These are phyloP conservation scores for Tetramorium simillimum DNA, from an alignment of 1,140 invertebrate genomes.

Conservation along the genomic window DNA sequence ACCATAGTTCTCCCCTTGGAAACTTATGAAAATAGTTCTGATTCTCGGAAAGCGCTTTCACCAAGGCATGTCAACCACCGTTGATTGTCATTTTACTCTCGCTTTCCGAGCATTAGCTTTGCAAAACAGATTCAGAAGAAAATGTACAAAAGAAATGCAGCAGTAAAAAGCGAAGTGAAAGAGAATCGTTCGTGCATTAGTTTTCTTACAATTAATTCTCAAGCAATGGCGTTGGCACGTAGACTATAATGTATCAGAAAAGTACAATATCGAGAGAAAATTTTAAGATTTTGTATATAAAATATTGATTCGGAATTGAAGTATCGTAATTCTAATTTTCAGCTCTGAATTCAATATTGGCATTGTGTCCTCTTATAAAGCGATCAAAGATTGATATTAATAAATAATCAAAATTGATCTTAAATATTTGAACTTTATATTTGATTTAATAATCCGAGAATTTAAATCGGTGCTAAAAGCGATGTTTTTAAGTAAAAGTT, in stretches of 20 bases:
- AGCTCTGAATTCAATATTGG: background rate
- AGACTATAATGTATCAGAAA: background rate
- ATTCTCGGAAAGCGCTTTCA: constrained; percentile 49
- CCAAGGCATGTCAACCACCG: background rate
- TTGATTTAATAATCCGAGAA: too few relatives aligned
- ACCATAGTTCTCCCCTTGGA: background rate
- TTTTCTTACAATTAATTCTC: background rate
- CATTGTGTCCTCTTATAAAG: background rate
- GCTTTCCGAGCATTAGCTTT: constrained; percentile 12
- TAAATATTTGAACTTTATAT: too few relatives aligned
- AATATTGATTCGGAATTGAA: background rate
- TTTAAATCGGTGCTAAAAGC: too few relatives aligned
- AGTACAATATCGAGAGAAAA: background rate
- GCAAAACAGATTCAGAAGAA: background rate
- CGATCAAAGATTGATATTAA: background rate
- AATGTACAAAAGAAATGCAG: background rate
- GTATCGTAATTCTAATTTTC: background rate
- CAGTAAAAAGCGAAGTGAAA: background rate
- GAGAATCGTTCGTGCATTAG: background rate
- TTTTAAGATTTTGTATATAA: background rate
- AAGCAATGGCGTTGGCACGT: background rate
- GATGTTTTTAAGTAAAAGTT: too few relatives aligned
- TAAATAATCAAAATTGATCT: background rate
- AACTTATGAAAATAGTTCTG: constrained; percentile 11
- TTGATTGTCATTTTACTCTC: constrained; percentile 10